Conservation (phyloP, 37 sponge, comb jelly and placozoan genomes). For the Dysidea cf. avara region DNA sequence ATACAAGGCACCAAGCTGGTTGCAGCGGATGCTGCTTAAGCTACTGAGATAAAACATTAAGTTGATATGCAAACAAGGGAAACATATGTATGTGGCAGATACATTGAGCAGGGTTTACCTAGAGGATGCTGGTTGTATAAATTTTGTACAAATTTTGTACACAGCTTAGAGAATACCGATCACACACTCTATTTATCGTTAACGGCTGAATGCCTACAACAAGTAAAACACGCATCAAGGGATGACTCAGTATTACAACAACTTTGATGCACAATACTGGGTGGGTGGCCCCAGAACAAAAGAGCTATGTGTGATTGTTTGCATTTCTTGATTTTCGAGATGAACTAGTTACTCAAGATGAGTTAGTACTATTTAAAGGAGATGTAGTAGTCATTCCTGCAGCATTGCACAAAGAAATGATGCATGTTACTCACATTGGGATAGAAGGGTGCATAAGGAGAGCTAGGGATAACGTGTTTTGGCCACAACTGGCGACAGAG, state of each 20-base stretch:
- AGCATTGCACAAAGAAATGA: too few species aligned
- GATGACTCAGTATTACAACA: constrained; percentile 17
- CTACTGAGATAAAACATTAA: constrained; percentile 45
- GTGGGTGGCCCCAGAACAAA: constrained; percentile 40
- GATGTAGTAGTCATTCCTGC: too few species aligned
- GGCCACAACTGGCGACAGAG: too few species aligned
- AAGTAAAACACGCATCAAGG: constrained; percentile 9
- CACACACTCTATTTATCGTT: too few species aligned
- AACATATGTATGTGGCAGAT: constrained; percentile 32
- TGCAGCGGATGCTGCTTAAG: constrained; percentile 42
- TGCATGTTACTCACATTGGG: too few species aligned
- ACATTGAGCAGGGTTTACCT: constrained; percentile 40
- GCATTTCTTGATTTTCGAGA: too few species aligned
- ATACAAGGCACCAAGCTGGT: constrained; percentile 28
- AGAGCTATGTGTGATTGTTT: constrained; percentile 1
- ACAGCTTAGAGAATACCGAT: neutral
- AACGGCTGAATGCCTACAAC: neutral
- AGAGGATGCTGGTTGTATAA: constrained; percentile 3
- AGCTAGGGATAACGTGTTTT: too few species aligned
- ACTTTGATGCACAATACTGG: constrained; percentile 9
- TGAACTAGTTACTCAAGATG: too few species aligned
- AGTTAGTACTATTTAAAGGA: too few species aligned
- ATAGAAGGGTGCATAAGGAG: too few species aligned
- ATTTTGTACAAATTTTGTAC: constrained; percentile 1
- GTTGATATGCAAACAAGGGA: constrained; percentile 32